Conservation (phyloP, 2,888 invertebrate species). For the Eubasilissa splendida region DNA sequence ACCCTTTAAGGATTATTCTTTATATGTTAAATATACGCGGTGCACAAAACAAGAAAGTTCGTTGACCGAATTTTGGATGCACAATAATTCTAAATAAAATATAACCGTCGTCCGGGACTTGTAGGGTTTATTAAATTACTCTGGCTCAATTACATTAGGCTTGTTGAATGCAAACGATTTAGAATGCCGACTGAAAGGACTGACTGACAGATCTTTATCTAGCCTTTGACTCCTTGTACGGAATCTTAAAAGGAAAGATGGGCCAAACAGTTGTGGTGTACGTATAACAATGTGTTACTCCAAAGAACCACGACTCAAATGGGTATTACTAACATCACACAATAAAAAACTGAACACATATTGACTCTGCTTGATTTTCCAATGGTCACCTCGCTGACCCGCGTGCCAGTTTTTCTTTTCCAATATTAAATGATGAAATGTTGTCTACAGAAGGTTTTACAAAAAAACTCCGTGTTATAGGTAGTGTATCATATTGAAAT, state of each 20-base stretch:
- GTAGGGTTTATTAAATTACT: slow-evolving; percentile 55
- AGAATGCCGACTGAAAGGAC: slow-evolving; percentile 44
- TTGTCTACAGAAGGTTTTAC: no score
- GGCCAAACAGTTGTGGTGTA: neutral
- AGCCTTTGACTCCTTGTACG: slow-evolving; percentile 53
- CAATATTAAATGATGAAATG: neutral
- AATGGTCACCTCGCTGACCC: slow-evolving; percentile 19
- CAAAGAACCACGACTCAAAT: slow-evolving; percentile 25
- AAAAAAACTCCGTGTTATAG: no score
- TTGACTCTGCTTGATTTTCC: slow-evolving; percentile 17
- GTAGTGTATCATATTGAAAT: no score
- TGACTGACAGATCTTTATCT: slow-evolving; percentile 58
- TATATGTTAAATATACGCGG: no score
- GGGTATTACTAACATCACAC: slow-evolving; percentile 26
- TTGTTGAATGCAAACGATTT: slow-evolving; percentile 37
- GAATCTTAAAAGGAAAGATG: slow-evolving; percentile 9
- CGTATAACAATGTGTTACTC: slow-evolving; percentile 25
- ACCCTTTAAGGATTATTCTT: no score
- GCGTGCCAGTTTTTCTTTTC: neutral
- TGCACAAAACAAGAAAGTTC: no score
- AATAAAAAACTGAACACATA: slow-evolving; percentile 24
- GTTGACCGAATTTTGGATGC: no score
- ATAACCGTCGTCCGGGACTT: neutral
- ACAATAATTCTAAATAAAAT: no score
- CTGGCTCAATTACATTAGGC: slow-evolving; percentile 50